Base-by-base conservation (phyloP, 2,113 vertebrate genomes). In the Mobula hypostoma region DNA sequence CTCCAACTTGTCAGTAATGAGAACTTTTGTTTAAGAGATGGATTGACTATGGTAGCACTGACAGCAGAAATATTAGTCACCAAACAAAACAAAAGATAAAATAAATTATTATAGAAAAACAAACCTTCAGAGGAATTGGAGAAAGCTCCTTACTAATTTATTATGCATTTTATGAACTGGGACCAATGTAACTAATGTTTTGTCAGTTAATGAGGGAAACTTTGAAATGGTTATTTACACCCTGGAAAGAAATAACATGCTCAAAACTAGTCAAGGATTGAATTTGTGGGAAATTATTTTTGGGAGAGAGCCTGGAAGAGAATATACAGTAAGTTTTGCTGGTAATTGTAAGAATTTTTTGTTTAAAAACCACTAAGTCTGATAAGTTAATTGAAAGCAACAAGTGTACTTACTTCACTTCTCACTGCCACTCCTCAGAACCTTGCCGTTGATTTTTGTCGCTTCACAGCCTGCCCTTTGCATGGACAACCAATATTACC, bases 201-300 rank as follows among this genome's bases (percentile, higher is more conserved):
- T 61, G 56, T 90, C 29, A 66, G 61, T 90, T 66, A 90, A 90
- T 32, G 85, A 66, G 61, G 58, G 29, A 66, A 90, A 66, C 61
- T 90, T 66, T 66, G 58, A 27, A 87, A 87, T n/a, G 1, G 2
- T n/a, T 63, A 63, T 66, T 19, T 66, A 90, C 85, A 90, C 32
- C 58, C 15, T 63, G 61, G 61, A 68, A 66, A 66, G n/a, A 90
- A 90, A 7, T 90, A 66, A 90, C 66, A 90, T 90, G 63, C 29
- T 32, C 61, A 90, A 66, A 66, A 32, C 85, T 12, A 32, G 15
- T 66, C 5, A 17, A 12, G 29, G 61, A 90, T 66, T 74, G 72
- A 74, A 74, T 74, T 74, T 90, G 61, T 58, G 32, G 85, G 85
- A 90, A 90, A 90, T 90, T 90, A 90, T 90, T 63, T 36, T 90